A percentile compares a stretch with the other conserved stretches of the same genome.
phyloP scores from a whole-genome alignment of 2,797 vertebrate species.

The Gila robusta region DNA sequence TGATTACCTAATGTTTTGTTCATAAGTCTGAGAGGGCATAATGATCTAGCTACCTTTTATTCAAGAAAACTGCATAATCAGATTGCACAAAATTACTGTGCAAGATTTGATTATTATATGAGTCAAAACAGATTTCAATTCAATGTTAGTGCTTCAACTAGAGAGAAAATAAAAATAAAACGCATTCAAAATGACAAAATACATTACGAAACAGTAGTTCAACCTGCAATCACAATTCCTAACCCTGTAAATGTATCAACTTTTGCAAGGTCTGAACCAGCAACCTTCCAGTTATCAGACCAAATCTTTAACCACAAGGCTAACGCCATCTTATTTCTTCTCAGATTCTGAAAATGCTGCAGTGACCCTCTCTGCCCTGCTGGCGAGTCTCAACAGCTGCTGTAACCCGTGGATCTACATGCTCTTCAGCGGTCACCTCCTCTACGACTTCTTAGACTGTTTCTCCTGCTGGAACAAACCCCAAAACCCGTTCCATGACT shows the following conservation, averaged over 20 bases:
- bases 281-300: background rate
- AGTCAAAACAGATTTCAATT: background rate
- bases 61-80: background rate
- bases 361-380: conserved; percentile 86
- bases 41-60: background rate
- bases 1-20: background rate
- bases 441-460: conserved; percentile 84
- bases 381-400: conserved; percentile 95
- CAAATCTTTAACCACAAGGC: background rate
- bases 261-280: background rate
- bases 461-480: conserved; percentile 83
- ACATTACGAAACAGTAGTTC: background rate
- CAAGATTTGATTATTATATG: background rate
- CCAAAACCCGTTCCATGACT: conserved; percentile 75
- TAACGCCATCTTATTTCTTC: background rate
- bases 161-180: background rate
- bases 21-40: background rate
- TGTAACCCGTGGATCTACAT: conserved; percentile 99
- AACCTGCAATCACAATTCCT: background rate
- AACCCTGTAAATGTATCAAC: background rate
- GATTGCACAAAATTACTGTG: background rate
- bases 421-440: conserved; percentile 93
- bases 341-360: conserved; percentile 89
- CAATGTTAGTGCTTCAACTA: background rate
- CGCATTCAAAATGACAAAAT: background rate